These are phyloP conservation scores for Cantharis lateralis DNA, from an alignment of 2,888 invertebrate genomes.

Conservation along the genomic window DNA sequence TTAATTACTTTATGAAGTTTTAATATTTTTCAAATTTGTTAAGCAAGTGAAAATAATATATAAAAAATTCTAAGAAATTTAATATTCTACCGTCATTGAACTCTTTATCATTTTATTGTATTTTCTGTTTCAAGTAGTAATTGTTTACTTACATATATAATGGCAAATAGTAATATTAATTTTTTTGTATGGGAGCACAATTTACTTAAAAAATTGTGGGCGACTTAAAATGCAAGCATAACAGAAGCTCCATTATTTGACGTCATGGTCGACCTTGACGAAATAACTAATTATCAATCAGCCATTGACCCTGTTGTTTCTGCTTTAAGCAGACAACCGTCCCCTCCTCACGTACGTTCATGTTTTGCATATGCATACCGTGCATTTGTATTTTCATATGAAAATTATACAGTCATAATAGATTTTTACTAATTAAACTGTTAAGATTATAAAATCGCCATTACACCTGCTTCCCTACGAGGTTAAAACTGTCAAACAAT, in stretches of 20 bases:
- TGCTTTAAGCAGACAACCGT: slow-evolving; percentile 33
- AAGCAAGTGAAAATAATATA: slow-evolving; percentile 14
- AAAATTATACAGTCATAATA: not conserved
- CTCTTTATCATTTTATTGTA: not conserved
- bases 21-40: slow-evolving; percentile 16
- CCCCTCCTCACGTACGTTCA: slow-evolving; percentile 7
- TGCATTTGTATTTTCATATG: slow-evolving; percentile 5
- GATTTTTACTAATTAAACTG: not conserved
- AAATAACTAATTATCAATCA: slow-evolving; percentile 55
- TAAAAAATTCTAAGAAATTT: slow-evolving; percentile 7
- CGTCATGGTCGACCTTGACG: slow-evolving; percentile 53
- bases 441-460: not conserved
- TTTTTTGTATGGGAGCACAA: not conserved
- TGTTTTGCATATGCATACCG: slow-evolving; percentile 14
- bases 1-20: slow-evolving; percentile 16
- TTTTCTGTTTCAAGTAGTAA: not conserved
- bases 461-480: not conserved
- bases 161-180: not conserved
- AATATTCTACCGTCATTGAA: slow-evolving; percentile 16
- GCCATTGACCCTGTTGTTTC: slow-evolving; percentile 54
- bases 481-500: not conserved
- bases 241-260: slow-evolving; percentile 39
- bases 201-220: not conserved
- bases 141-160: not conserved
- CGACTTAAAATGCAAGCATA: slow-evolving; percentile 24